Evolutionary conservation across 2,113 vertebrate species (phyloP).

Genomic region (Spermophilus dauricus): DNA sequence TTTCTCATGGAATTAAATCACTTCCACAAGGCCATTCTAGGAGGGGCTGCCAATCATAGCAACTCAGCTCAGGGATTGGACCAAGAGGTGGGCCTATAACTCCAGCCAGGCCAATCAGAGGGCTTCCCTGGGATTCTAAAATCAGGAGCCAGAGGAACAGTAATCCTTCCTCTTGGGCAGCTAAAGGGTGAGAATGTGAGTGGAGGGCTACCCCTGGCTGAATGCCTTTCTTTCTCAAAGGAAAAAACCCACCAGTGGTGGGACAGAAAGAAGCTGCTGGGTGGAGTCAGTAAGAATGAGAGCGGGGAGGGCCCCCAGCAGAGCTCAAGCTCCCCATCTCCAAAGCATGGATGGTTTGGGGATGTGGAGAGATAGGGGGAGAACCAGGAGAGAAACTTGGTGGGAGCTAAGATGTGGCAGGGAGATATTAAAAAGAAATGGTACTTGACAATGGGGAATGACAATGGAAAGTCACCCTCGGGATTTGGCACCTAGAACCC

Average conservation of each 20-base stretch:
- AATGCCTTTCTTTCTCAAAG: background rate
- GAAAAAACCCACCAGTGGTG: background rate
- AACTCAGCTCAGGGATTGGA: background rate
- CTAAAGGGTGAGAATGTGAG: background rate
- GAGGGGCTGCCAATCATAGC: background rate
- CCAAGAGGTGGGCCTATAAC: background rate
- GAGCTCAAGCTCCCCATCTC: no score
- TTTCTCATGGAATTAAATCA: background rate
- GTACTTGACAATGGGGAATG: background rate
- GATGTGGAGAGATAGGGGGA: background rate
- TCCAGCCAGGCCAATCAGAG: background rate
- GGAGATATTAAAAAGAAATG: background rate
- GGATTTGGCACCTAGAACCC: background rate
- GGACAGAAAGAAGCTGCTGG: background rate
- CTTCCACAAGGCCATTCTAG: background rate
- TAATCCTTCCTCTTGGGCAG: background rate
- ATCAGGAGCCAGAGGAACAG: background rate
- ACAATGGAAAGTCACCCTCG: background rate
- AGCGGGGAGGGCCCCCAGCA: no score
- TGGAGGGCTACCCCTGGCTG: background rate
- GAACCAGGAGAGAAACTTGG: background rate
- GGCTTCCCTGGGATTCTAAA: constrained; percentile 8
- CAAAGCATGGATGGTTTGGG: background rate
- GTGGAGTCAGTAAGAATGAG: background rate
- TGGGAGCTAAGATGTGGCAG: background rate